phyloP scores from a whole-genome alignment of 2,888 invertebrate genomes.

The Meiosimyza platycephala region DNA sequence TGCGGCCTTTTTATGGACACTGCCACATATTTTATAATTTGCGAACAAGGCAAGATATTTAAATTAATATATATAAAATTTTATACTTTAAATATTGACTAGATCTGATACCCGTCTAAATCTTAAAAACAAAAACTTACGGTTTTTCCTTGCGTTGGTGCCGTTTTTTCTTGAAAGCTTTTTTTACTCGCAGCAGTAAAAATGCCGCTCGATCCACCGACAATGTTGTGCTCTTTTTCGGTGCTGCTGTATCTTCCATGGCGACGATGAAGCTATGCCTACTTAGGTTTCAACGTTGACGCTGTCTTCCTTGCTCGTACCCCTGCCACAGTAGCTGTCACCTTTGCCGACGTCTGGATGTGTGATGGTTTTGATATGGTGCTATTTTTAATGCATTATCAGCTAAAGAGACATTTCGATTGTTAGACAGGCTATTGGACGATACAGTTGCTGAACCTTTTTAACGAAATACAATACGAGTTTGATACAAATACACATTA shows the following conservation, averaged over 20 bases:
- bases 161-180: constrained; percentile 90
- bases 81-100: too few relatives aligned
- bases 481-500: too few relatives aligned
- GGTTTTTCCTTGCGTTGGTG: constrained; percentile 87
- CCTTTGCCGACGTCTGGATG: neutral
- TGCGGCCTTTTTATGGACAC: too few relatives aligned
- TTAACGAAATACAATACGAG: neutral
- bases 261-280: constrained; percentile 30
- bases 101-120: too few relatives aligned
- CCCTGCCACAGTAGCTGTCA: neutral
- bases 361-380: constrained; percentile 7
- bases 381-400: neutral
- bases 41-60: too few relatives aligned
- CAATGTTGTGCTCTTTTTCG: constrained; percentile 69
- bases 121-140: constrained; percentile 70
- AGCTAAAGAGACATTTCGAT: constrained; percentile 5
- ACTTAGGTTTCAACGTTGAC: neutral
- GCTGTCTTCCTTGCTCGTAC: neutral
- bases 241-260: constrained; percentile 54
- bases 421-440: neutral
- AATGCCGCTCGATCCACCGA: constrained; percentile 92
- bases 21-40: too few relatives aligned
- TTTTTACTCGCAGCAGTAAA: constrained; percentile 85
- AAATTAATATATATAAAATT: too few relatives aligned
- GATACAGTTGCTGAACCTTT: neutral